phyloP scores from a whole-genome alignment of 2,888 invertebrate species.

The Linyphia triangularis region DNA sequence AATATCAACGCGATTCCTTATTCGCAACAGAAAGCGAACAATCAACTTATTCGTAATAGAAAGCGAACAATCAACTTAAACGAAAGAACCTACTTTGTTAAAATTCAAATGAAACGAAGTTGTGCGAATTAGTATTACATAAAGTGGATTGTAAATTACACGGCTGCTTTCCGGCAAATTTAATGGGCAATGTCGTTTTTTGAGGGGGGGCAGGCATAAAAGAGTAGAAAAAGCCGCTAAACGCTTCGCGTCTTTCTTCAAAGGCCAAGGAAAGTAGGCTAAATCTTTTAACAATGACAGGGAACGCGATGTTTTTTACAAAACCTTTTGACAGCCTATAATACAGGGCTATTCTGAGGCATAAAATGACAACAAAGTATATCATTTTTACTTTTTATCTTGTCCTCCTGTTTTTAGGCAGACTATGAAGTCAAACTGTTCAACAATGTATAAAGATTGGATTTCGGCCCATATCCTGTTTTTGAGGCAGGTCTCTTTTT shows the following conservation, averaged over 20 bases:
- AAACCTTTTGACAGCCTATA: slow-evolving; percentile 68
- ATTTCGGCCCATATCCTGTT: slow-evolving; percentile 55
- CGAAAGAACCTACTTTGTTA: too few species aligned
- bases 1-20: too few species aligned
- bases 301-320: slow-evolving; percentile 43
- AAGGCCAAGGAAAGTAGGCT: slow-evolving; percentile 65
- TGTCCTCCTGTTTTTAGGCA: slow-evolving; percentile 52
- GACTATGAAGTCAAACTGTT: slow-evolving; percentile 54
- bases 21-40: not conserved
- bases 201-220: slow-evolving; percentile 9
- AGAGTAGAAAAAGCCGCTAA: slow-evolving; percentile 22
- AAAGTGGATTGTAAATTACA: slow-evolving; percentile 8
- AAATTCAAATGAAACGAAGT: too few species aligned
- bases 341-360: slow-evolving; percentile 60
- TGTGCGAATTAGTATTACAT: not conserved
- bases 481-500: slow-evolving; percentile 46
- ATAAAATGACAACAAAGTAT: slow-evolving; percentile 61
- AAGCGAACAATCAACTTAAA: not conserved
- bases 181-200: slow-evolving; percentile 46
- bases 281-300: slow-evolving; percentile 69
- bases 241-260: slow-evolving; percentile 30
- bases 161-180: slow-evolving; percentile 21
- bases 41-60: not conserved
- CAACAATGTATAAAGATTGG: slow-evolving; percentile 62
- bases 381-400: slow-evolving; percentile 63